phyloP scores from a whole-genome alignment of 1,140 invertebrate genomes.

The Saccostrea glomerata region DNA sequence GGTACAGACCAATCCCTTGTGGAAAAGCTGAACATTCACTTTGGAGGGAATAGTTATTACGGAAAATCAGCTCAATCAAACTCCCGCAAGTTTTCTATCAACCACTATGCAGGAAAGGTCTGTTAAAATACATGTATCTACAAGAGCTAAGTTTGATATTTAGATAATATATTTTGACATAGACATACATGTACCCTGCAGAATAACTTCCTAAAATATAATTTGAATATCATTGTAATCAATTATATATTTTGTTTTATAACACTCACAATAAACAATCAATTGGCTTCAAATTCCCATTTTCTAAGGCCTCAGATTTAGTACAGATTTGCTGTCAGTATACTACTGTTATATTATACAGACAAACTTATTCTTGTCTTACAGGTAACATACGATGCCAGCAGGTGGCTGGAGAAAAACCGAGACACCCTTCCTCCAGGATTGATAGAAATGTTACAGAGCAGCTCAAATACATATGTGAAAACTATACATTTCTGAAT shows the following conservation, averaged over 20 bases:
- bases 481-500: neutral
- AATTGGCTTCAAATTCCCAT: no score
- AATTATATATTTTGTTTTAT: no score
- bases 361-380: slow-evolving; percentile 68
- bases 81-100: slow-evolving; percentile 69
- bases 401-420: slow-evolving; percentile 77
- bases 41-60: slow-evolving; percentile 66
- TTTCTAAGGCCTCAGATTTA: no score
- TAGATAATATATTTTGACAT: no score
- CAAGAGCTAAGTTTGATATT: no score
- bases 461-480: slow-evolving; percentile 64
- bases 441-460: slow-evolving; percentile 70
- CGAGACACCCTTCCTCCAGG: slow-evolving; percentile 74
- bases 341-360: no score
- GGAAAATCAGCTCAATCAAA: slow-evolving; percentile 64
- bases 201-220: no score
- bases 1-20: slow-evolving; percentile 73
- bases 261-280: no score
- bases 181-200: no score
- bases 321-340: no score
- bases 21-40: slow-evolving; percentile 71
- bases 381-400: slow-evolving; percentile 73
- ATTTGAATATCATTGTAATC: no score
- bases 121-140: neutral
- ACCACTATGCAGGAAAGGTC: slow-evolving; percentile 77